Base-by-base conservation (phyloP, 2,888 invertebrate genomes). In the Cartodere bifasciata region DNA sequence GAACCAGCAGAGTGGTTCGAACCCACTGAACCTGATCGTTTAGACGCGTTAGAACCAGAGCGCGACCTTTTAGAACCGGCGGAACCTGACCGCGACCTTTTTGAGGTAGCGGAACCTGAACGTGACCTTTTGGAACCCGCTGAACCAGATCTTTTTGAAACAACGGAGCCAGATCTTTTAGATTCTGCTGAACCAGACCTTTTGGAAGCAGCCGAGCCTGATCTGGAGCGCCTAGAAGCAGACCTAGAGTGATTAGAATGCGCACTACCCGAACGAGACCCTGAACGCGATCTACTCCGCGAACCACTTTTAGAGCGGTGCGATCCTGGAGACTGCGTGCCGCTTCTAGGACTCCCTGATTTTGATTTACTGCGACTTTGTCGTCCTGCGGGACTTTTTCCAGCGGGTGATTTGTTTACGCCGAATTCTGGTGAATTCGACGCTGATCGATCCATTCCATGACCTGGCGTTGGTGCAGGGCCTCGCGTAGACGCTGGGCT, bases 401-500 rank as follows among this genome's bases (percentile, higher is more conserved):
- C 24, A 9, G 9, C 7, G 10, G 9, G 9, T 9, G 24, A 11
- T 6, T 11, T 23, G 10, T 31, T 28, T n/a, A 35, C 41, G 23
- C 17, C 36, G 28, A 45, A 50, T 28, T 45, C 40, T 15, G 52
- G 53, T 2, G 54, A 53, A 43, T 49, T 49, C 13, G 53, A 56
- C 14, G 46, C 41, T 3, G 58, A 58, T 28, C 53, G 47, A 27
- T 48, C 49, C 20, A 53, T 41, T 12, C 51, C 50, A 36, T 53
- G 52, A 7, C 60, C 60, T 7, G 62, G 60, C 9, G 61, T 59
- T 15, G 58, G 61, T 6, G 55, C 58, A 2, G 60, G 58, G 2
- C 56, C 59, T 27, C 51, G 55, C 13, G 39, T 42, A 12, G 58
- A 53, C 4, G 42, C 44, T n/a, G 63, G 63, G 40, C 60, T 60